Percentiles rank a stretch among this genome's conserved stretches.
Evolutionary conservation across 2,888 invertebrate species (phyloP).

Genomic region (Crepidodera aurea): DNA sequence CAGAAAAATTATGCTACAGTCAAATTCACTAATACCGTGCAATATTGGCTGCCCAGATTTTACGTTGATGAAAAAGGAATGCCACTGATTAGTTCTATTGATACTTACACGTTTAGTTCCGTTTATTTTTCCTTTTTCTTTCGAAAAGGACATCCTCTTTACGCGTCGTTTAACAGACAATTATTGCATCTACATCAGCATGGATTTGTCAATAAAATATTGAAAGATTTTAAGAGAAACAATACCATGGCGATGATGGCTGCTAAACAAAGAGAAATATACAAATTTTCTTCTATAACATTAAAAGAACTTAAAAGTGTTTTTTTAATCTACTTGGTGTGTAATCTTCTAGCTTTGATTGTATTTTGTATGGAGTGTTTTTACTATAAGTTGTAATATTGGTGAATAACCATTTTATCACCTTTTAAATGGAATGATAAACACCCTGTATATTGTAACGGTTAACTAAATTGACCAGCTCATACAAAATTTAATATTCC

Average conservation of each 20-base stretch:
- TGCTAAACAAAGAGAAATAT: not conserved
- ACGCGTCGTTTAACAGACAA: not conserved
- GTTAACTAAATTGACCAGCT: too few species aligned
- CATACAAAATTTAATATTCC: too few species aligned
- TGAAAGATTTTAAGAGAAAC: not conserved
- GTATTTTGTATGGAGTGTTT: not conserved
- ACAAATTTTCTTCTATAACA: not conserved
- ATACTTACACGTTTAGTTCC: not conserved
- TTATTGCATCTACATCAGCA: not conserved
- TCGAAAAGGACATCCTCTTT: slow-evolving; percentile 7
- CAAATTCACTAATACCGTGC: not conserved
- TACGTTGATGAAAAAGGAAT: not conserved
- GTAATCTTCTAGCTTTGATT: not conserved
- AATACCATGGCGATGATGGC: not conserved
- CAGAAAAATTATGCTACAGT: not conserved
- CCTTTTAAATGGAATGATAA: too few species aligned
- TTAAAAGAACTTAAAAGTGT: not conserved
- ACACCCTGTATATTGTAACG: too few species aligned
- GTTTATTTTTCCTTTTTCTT: not conserved
- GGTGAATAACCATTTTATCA: too few species aligned
- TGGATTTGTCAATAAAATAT: not conserved
- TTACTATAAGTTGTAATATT: too few species aligned
- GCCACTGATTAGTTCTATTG: not conserved
- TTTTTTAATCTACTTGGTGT: not conserved
- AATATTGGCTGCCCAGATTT: not conserved